Conservation (phyloP, 2,888 invertebrate species). For the Adelognathus sp. region DNA sequence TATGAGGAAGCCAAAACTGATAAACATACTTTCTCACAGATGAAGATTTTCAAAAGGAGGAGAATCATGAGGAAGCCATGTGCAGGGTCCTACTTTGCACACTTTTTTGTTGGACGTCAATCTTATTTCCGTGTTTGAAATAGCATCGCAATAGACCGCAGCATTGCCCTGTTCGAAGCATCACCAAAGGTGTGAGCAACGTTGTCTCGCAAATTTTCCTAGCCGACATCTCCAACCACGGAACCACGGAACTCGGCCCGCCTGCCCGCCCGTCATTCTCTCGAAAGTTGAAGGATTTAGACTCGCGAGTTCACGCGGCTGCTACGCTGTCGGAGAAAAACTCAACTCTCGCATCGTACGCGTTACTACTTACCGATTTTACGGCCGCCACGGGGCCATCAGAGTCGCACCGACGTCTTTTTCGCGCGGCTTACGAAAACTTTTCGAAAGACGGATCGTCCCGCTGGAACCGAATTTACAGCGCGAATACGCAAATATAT, state of each 20-base stretch:
- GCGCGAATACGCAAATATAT: constrained; percentile 47
- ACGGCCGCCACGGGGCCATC: constrained; percentile 32
- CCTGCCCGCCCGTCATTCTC: constrained; percentile 7
- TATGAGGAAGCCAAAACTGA: no score
- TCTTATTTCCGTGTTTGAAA: no score
- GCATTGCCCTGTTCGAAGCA: not conserved
- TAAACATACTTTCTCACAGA: no score
- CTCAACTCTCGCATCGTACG: constrained; percentile 5
- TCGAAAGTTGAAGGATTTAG: constrained; percentile 37
- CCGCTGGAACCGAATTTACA: constrained; percentile 58
- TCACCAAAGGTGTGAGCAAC: not conserved
- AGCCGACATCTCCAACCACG: constrained; percentile 17
- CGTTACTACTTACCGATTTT: constrained; percentile 55
- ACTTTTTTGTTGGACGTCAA: no score
- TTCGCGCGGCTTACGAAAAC: constrained; percentile 55
- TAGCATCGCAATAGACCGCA: no score
- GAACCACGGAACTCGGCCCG: no score
- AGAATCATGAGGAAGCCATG: no score
- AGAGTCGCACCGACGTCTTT: constrained; percentile 37
- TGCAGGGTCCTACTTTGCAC: no score
- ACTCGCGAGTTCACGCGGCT: not conserved
- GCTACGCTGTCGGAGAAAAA: not conserved
- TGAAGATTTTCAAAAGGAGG: no score
- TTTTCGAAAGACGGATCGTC: constrained; percentile 61
- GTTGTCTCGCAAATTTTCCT: constrained; percentile 30